These are phyloP conservation scores for Brachyrhaphis roseni DNA, from an alignment of 2,797 vertebrate species.

Conservation along the genomic window DNA sequence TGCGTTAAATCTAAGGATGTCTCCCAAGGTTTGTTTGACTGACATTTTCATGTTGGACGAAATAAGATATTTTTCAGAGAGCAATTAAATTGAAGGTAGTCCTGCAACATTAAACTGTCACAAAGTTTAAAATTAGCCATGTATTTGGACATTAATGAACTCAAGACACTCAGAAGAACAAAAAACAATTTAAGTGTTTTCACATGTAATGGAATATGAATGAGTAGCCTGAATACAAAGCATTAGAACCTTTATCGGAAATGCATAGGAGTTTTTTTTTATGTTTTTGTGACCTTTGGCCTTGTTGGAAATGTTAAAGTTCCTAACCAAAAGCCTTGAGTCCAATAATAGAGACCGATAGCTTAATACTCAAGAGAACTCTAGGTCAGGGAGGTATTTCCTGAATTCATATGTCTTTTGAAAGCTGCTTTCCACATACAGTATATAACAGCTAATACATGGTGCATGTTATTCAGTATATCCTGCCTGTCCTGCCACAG, in stretches of 20 bases:
- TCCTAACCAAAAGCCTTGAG: constrained; percentile 35
- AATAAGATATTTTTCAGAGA: constrained; percentile 1
- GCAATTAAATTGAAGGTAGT: constrained; percentile 2
- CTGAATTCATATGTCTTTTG: constrained; percentile 13
- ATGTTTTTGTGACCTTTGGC: constrained; percentile 24
- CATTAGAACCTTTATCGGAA: constrained; percentile 4
- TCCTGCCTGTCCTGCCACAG: constrained; percentile 52
- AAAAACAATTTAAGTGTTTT: background rate
- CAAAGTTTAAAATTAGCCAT: background rate
- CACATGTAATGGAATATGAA: background rate
- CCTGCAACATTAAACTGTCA: background rate
- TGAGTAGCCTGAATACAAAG: background rate
- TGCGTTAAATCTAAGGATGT: constrained; percentile 3
- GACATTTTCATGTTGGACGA: constrained; percentile 13
- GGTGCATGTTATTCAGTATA: constrained; percentile 37
- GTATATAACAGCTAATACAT: constrained; percentile 66
- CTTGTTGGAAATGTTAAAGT: constrained; percentile 26
- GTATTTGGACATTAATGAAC: background rate
- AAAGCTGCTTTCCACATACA: constrained; percentile 29
- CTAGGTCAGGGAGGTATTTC: background rate
- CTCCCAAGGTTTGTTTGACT: constrained; percentile 15
- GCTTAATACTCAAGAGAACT: background rate
- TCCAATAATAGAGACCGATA: background rate
- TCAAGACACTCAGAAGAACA: background rate
- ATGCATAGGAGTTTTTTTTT: constrained; percentile 16